A percentile compares a stretch with the other conserved stretches of the same genome.
phyloP scores from a whole-genome alignment of 2,113 vertebrate genomes.

The Tupaia chinensis region DNA sequence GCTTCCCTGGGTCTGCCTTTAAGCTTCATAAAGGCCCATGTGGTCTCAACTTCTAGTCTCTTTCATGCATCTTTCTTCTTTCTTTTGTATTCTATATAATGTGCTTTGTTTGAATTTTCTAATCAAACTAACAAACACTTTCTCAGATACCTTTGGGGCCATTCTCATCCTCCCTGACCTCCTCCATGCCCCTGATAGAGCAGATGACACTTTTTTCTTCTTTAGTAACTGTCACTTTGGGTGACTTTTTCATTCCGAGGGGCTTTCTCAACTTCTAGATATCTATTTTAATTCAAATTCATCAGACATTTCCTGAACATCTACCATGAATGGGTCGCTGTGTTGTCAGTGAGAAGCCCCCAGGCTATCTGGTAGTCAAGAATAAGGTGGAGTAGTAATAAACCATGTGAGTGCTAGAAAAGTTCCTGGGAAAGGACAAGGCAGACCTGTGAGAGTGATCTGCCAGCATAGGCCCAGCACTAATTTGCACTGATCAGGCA shows the following conservation, averaged over 20 bases:
- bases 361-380: background rate
- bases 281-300: constrained; percentile 51
- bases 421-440: background rate
- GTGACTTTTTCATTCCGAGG: constrained; percentile 11
- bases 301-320: background rate
- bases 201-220: constrained; percentile 32
- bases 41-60: constrained; percentile 45
- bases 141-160: constrained; percentile 27
- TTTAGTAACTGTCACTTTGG: constrained; percentile 6
- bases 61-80: constrained; percentile 69
- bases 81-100: constrained; percentile 59
- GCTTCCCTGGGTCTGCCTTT: constrained; percentile 76
- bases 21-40: constrained; percentile 74
- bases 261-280: constrained; percentile 27
- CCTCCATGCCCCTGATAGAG: background rate
- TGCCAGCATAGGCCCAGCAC: background rate
- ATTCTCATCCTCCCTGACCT: constrained; percentile 10
- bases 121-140: constrained; percentile 59
- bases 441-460: background rate
- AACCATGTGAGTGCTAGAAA: background rate
- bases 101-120: constrained; percentile 67
- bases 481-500: background rate
- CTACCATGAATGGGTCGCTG: background rate
- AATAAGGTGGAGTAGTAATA: background rate
- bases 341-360: constrained; percentile 4